Evolutionary conservation across 2,113 vertebrate genomes (phyloP), one percentile per base, ranked within the genome.

Genomic region (Triplophysa dalaica): DNA sequence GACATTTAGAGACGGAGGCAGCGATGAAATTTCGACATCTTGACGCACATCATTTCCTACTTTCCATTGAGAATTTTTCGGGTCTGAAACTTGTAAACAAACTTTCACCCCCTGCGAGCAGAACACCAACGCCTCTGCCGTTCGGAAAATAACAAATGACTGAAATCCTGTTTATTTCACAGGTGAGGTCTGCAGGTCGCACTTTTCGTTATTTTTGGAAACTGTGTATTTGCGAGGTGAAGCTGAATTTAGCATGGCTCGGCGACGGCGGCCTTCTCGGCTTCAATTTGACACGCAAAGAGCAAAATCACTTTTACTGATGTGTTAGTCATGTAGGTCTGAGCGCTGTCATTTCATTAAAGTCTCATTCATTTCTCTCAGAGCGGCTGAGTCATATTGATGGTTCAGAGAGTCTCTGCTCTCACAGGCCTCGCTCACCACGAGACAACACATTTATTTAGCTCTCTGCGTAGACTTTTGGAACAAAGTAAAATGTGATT

Each of bases 341-440:
- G 76, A 19, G 8, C 62, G 65, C 80, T 81, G 77, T 94, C 89
- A 94, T 94, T 92, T 92, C 89, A 86, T 85, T 88, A 88, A 87
- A 68, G 74, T 79, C 78, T 76, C 79, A 65, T 60, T 85, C 17
- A 82, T 83, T 85, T 92, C 90, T 70, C 77, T 77, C 1, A 56
- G 61, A 78, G 22, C 13, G 14, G 80, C 76, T 88, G 85, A 92
- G 86, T 92, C 92, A 93, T 87, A 82, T 81, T 10, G 43, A 65
- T 76, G 74, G 61, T 52, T 11, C 21, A 4, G 8, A 64, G 14
- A 14, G 7, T 54, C 50, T 66, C 7, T 67, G 33, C 48, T 67
- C 63, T 58, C 52, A 72, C 26, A 72, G 17, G 29, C 12, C 29
- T 21, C 8, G 7, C 11, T 56, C 2, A 19, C 19, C 17, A 58